phyloP scores from a whole-genome alignment of 2,113 vertebrate species.

The Geococcyx californianus region DNA sequence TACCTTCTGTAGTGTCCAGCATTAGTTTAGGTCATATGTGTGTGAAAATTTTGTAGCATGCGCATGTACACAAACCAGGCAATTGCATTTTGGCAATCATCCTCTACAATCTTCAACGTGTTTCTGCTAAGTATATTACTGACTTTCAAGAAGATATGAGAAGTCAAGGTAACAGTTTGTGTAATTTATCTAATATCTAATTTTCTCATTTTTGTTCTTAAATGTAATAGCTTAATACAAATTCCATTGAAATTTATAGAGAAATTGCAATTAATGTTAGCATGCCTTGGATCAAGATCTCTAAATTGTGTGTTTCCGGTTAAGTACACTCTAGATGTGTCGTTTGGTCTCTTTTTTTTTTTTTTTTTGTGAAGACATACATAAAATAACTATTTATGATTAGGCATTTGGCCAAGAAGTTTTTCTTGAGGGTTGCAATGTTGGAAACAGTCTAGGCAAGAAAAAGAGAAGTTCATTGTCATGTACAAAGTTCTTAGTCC shows the following conservation, averaged over 20 bases:
- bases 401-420: conserved; percentile 21
- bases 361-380: not conserved
- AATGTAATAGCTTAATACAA: not conserved
- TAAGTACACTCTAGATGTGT: not conserved
- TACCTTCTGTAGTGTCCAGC: conserved; percentile 45
- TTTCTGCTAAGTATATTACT: not conserved
- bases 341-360: not conserved
- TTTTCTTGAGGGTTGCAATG: conserved; percentile 51
- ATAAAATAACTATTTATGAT: conserved; percentile 40
- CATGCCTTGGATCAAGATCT: not conserved
- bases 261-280: not conserved
- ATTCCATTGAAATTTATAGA: not conserved
- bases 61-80: not conserved
- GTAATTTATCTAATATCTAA: not conserved
- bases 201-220: not conserved
- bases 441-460: conserved; percentile 23
- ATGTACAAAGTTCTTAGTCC: not conserved
- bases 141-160: not conserved
- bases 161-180: not conserved
- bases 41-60: conserved; percentile 8
- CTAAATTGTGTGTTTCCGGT: not conserved
- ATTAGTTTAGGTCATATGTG: conserved; percentile 7
- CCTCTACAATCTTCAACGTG: not conserved
- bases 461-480: conserved; percentile 21
- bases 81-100: not conserved